Conservation (phyloP, 2,888 invertebrate genomes). For the Himalopsyche japonica region DNA sequence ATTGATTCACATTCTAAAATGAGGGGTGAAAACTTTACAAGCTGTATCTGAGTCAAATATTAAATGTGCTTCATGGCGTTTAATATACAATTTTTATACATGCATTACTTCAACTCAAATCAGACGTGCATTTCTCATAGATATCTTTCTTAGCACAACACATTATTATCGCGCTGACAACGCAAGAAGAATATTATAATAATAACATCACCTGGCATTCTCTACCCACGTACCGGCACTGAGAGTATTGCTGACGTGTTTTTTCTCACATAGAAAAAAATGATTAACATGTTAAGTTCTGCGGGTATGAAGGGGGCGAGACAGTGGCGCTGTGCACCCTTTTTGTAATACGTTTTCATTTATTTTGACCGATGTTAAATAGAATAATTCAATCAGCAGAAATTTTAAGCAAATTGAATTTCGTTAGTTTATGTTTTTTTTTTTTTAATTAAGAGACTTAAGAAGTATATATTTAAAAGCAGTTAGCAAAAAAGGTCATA, state of each 20-base stretch:
- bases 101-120: neutral
- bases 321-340: neutral
- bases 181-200: neutral
- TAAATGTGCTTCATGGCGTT: neutral
- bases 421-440: too few species aligned
- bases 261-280: constrained; percentile 1
- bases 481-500: too few species aligned
- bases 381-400: too few species aligned
- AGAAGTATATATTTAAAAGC: too few species aligned
- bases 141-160: neutral
- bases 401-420: too few species aligned
- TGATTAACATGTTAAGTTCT: constrained; percentile 25
- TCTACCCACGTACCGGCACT: neutral
- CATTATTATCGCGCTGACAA: constrained; percentile 3
- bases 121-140: neutral
- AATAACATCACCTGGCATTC: neutral
- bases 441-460: too few species aligned
- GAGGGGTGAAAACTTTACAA: neutral
- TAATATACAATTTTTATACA: neutral
- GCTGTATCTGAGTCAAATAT: neutral
- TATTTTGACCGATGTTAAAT: neutral
- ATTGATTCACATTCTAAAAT: too few species aligned
- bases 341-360: neutral
- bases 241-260: neutral
- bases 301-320: neutral